Evolutionary conservation across 2,797 vertebrate genomes (phyloP).

Genomic region (Naso thynnoides): DNA sequence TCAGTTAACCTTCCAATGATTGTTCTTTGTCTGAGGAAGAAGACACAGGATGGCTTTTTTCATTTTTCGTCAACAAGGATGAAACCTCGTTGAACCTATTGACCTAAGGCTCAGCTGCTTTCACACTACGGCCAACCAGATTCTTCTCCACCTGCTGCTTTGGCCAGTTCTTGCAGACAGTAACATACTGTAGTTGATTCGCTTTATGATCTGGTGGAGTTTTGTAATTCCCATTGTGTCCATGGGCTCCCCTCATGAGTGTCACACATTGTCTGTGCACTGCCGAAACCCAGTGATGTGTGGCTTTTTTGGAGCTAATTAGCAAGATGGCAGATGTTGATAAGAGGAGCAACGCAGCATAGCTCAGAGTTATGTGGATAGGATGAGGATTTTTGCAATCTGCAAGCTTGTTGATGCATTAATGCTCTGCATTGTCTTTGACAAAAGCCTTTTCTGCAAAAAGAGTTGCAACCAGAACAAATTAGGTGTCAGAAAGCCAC

Average conservation of each 20-base stretch:
- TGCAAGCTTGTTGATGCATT: conserved; percentile 32
- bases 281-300: conserved; percentile 78
- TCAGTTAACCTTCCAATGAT: conserved; percentile 53
- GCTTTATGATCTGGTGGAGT: conserved; percentile 52
- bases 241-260: conserved; percentile 52
- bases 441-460: conserved; percentile 25
- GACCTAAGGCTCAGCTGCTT: conserved; percentile 20
- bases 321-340: conserved; percentile 81
- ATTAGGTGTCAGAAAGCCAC: no score
- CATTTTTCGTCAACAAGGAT: conserved; percentile 26
- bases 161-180: conserved; percentile 10
- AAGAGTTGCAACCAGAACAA: not conserved
- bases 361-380: conserved; percentile 48
- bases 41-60: conserved; percentile 4
- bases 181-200: conserved; percentile 48
- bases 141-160: conserved; percentile 8
- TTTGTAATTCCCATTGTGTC: conserved; percentile 73
- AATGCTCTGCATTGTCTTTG: conserved; percentile 37
- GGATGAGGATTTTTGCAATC: conserved; percentile 36
- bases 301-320: conserved; percentile 81
- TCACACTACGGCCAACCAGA: not conserved
- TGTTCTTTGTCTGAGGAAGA: not conserved
- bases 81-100: conserved; percentile 41
- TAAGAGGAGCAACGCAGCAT: conserved; percentile 61
- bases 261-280: conserved; percentile 70